Evolutionary conservation across 2,797 vertebrate species (phyloP).

Genomic region (Avahi laniger): DNA sequence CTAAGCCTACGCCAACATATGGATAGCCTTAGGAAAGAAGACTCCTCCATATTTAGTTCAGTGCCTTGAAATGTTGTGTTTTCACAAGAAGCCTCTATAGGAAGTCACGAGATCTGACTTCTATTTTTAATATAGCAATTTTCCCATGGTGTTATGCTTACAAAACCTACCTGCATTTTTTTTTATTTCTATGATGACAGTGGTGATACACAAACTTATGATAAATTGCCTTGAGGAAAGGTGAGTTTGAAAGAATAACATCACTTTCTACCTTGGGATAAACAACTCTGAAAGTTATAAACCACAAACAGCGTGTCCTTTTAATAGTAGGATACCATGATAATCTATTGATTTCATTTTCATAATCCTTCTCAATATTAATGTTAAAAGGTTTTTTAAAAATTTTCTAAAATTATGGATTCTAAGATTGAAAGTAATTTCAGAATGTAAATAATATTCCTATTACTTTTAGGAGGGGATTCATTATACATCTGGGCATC

Average conservation of each 20-base stretch:
- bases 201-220: not conserved
- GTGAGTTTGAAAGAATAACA: not conserved
- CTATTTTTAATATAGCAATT: not conserved
- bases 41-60: slow-evolving; percentile 5
- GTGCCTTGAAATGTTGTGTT: slow-evolving; percentile 42
- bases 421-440: slow-evolving; percentile 10
- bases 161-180: not conserved
- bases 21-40: slow-evolving; percentile 65
- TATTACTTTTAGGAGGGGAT: not conserved
- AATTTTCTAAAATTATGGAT: not conserved
- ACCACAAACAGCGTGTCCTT: not conserved
- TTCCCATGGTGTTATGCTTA: not conserved
- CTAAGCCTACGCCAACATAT: slow-evolving; percentile 72
- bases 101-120: slow-evolving; percentile 40
- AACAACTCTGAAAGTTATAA: not conserved
- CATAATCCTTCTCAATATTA: not conserved
- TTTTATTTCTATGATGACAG: not conserved
- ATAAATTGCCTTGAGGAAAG: not conserved
- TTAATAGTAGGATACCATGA: not conserved
- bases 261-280: not conserved
- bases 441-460: not conserved
- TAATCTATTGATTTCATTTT: not conserved
- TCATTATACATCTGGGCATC: not conserved
- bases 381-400: not conserved
- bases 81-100: not conserved